Percentiles rank a stretch among this genome's conserved stretches.
phyloP scores from a whole-genome alignment of 1,140 invertebrate species.

The Bombus sylvicola region DNA sequence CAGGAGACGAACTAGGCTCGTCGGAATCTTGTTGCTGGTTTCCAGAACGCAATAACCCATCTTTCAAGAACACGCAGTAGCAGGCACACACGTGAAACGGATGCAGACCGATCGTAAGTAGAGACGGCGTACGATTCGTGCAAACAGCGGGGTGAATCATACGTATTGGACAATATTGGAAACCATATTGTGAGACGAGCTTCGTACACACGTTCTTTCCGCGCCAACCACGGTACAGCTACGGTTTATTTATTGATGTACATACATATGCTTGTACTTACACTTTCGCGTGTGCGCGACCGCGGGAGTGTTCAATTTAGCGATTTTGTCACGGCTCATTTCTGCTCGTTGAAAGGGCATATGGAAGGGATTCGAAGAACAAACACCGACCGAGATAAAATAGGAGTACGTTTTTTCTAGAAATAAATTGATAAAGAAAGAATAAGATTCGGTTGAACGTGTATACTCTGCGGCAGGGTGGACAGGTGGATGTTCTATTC shows the following conservation, averaged over 20 bases:
- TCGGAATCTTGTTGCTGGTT: slow-evolving; percentile 6
- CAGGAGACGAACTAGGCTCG: background rate
- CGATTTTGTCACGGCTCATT: slow-evolving; percentile 46
- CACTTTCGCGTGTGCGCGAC: background rate
- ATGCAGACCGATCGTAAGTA: slow-evolving; percentile 8
- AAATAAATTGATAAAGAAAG: slow-evolving; percentile 17
- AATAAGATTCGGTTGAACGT: background rate
- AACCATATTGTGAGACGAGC: slow-evolving; percentile 42
- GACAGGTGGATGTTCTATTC: background rate
- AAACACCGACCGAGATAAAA: background rate
- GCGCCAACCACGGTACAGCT: too few relatives aligned
- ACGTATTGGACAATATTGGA: slow-evolving; percentile 62
- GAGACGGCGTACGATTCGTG: slow-evolving; percentile 26
- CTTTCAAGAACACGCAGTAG: background rate
- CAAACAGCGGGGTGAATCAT: slow-evolving; percentile 51
- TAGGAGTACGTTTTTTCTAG: background rate
- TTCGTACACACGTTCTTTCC: slow-evolving; percentile 16
- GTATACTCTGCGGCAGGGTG: background rate
- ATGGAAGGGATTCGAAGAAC: background rate
- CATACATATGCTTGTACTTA: background rate
- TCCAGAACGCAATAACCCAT: slow-evolving; percentile 17
- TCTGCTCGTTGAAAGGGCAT: background rate
- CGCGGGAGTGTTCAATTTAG: slow-evolving; percentile 38
- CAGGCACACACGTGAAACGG: background rate
- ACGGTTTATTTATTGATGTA: slow-evolving; percentile 51